A percentile compares a stretch with the other conserved stretches of the same genome.
phyloP scores from a whole-genome alignment of 2,888 invertebrate species.

The Pheosia tremula region DNA sequence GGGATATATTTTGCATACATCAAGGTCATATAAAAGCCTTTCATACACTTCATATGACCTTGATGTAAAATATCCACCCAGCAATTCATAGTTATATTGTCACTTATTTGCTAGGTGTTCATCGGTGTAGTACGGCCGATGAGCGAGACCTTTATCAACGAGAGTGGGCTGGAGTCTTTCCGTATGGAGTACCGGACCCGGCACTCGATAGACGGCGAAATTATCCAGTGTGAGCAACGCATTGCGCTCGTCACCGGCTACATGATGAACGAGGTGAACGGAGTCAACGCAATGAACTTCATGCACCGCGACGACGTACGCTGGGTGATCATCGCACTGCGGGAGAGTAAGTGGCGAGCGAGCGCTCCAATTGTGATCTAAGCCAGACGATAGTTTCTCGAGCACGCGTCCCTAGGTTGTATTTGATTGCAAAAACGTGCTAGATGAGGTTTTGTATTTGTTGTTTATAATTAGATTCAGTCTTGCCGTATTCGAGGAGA shows the following conservation, averaged over 20 bases:
- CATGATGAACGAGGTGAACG: conserved; percentile 94
- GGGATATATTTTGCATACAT: too few relatives aligned
- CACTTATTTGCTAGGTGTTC: conserved; percentile 70
- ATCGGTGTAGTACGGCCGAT: conserved; percentile 89
- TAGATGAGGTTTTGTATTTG: background rate
- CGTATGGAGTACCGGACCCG: conserved; percentile 94
- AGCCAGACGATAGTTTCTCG: background rate
- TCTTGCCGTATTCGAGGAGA: too few relatives aligned
- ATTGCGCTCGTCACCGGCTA: conserved; percentile 96
- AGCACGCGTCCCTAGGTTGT: conserved; percentile 7
- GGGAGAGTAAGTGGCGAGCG: conserved; percentile 84
- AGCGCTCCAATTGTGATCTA: conserved; percentile 13
- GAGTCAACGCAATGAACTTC: conserved; percentile 93
- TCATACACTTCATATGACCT: too few relatives aligned
- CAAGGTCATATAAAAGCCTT: too few relatives aligned
- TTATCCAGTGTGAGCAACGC: conserved; percentile 94
- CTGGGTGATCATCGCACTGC: conserved; percentile 93
- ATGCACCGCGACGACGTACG: conserved; percentile 95
- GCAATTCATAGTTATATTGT: background rate
- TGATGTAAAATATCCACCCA: too few relatives aligned
- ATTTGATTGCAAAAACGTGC: conserved; percentile 1
- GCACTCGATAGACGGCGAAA: conserved; percentile 94
- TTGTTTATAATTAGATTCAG: background rate
- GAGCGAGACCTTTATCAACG: conserved; percentile 82
- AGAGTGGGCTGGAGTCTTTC: conserved; percentile 59